Percentiles rank a stretch among this genome's conserved stretches.
phyloP scores from a whole-genome alignment of 2,888 invertebrate genomes.

The Hypsopygia costalis region DNA sequence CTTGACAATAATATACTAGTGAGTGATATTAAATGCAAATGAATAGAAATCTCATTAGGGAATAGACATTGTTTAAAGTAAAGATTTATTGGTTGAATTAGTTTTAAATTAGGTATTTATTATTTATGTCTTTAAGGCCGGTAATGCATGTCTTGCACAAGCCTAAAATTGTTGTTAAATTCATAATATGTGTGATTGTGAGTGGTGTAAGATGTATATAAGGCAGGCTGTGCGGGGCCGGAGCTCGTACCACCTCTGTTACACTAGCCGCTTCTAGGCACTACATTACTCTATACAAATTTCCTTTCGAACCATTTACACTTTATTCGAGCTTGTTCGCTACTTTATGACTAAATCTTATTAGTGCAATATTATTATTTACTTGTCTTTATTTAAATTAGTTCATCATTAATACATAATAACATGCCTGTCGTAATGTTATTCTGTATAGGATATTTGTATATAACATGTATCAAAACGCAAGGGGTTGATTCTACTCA shows the following conservation, averaged over 20 bases:
- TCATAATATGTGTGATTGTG: slow-evolving; percentile 9
- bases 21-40: slow-evolving; percentile 62
- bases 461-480: too few relatives aligned
- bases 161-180: slow-evolving; percentile 10
- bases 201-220: slow-evolving; percentile 6
- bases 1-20: slow-evolving; percentile 42
- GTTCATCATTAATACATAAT: too few relatives aligned
- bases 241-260: slow-evolving; percentile 12
- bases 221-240: slow-evolving; percentile 17
- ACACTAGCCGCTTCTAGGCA: slow-evolving; percentile 17
- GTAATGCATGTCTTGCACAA: slow-evolving; percentile 33
- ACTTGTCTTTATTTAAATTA: too few relatives aligned
- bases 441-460: too few relatives aligned
- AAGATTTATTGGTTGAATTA: slow-evolving; percentile 59
- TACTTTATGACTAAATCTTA: too few relatives aligned
- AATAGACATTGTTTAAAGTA: slow-evolving; percentile 53
- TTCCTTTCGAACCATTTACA: neutral
- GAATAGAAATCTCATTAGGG: slow-evolving; percentile 68
- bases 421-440: too few relatives aligned
- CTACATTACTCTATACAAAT: slow-evolving; percentile 2
- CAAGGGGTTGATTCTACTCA: too few relatives aligned
- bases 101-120: slow-evolving; percentile 69
- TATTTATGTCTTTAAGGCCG: slow-evolving; percentile 49
- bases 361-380: too few relatives aligned
- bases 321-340: too few relatives aligned